Evolutionary conservation across 1,140 invertebrate genomes (phyloP), one percentile per base, ranked within the genome.

Genomic region (Phymorhynchus buccinoides): DNA sequence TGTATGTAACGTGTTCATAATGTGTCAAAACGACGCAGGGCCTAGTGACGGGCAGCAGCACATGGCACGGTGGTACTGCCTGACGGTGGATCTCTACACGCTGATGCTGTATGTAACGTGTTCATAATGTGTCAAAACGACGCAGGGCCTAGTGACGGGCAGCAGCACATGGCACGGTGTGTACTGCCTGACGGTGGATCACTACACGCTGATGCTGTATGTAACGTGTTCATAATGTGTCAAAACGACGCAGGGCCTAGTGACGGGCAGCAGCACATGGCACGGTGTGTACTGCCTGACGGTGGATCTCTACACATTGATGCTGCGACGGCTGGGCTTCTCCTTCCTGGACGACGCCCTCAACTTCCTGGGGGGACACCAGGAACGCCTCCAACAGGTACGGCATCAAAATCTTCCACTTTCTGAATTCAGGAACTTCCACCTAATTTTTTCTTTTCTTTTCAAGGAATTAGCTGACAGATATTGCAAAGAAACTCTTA

Each of bases 321-420:
- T 93, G 85, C 88, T 94, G 66, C 75, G 85, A 2, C 89, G 89
- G 6, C 86, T 93, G 9, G 88, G 89, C 32, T 91, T 91, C 87
- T 91, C 89, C n/a, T 94, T 94, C 86, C 88, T 94, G n/a, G 90
- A 93, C 84, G 92, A 93, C 86, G 90, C 91, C 66, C 89, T 93
- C 66, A 91, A 92, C 86, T 92, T 94, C 85, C 87, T 92, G 27
- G 93, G 93, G 7, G 90, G 91, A 78, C 92, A 93, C 80, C 91
- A 93, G 83, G 93, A 93, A 42, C 86, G 91, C 44, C 85, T 93
- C 81, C 88, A 91, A 75, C 89, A 90, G 90, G 89, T 90, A 66
- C 68, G 7, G 48, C 22, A 22, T 52, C 48, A 12, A 22, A 12
- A 22, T 52, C 48, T 52, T n/a, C n/a, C n/a, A n/a, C n/a, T n/a